These are phyloP conservation scores for Drosophila conformis DNA, from an alignment of 2,888 invertebrate genomes.

Conservation along the genomic window DNA sequence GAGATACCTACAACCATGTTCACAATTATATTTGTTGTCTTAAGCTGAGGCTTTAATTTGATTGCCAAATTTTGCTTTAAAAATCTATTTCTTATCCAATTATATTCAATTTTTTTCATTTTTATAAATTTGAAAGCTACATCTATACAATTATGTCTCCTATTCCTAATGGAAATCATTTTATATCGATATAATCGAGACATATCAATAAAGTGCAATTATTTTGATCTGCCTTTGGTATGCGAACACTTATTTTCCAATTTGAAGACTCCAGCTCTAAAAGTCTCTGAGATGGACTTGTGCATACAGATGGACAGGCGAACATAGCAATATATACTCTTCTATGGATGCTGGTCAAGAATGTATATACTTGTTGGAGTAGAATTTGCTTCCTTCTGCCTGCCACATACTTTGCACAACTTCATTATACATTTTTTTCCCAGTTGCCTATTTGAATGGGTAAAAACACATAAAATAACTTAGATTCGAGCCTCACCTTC, in stretches of 20 bases:
- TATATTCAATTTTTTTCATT: background rate
- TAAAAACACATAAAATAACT: background rate
- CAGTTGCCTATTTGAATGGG: background rate
- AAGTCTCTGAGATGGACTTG: background rate
- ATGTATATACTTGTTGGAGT: background rate
- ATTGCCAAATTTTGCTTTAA: background rate
- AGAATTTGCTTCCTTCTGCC: background rate
- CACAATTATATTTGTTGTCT: background rate
- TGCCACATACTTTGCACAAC: no score
- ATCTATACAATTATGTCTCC: background rate
- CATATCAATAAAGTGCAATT: no score
- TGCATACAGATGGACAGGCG: background rate
- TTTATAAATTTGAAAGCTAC: background rate
- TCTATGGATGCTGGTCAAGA: background rate
- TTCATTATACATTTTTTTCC: background rate
- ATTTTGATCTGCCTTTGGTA: no score
- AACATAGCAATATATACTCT: background rate
- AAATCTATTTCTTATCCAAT: background rate
- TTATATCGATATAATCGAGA: no score
- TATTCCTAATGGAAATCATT: no score
- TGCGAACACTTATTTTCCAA: no score
- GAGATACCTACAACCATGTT: background rate
- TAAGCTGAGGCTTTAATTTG: background rate
- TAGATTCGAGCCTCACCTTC: conserved; percentile 85
- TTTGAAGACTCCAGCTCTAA: no score